Evolutionary conservation across 2,797 vertebrate genomes (phyloP).

Genomic region (Phrynocephalus guinanensis): DNA sequence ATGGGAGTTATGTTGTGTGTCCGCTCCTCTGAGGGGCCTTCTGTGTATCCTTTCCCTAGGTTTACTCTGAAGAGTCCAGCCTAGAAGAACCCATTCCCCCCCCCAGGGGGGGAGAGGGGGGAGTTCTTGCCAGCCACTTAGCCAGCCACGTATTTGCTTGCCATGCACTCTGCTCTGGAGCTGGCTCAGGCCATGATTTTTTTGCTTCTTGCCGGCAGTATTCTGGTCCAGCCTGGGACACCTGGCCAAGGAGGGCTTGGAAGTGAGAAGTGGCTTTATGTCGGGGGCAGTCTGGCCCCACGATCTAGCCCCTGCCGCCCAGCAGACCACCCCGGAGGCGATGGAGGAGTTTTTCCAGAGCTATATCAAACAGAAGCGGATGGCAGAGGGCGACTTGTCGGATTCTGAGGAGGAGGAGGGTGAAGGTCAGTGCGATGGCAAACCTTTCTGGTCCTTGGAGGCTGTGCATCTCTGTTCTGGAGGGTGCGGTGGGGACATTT

Average conservation of each 20-base stretch:
- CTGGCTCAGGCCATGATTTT: neutral
- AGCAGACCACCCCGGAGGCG: conserved; percentile 58
- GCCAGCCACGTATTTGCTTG: neutral
- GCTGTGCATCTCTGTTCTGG: too few relatives aligned
- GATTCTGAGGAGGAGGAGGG: conserved; percentile 75
- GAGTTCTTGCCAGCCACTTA: neutral
- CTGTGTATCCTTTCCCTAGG: too few relatives aligned
- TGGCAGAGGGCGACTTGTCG: conserved; percentile 84
- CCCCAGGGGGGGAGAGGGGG: too few relatives aligned
- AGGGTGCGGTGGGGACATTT: too few relatives aligned
- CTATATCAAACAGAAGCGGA: conserved; percentile 84
- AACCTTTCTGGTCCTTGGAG: too few relatives aligned
- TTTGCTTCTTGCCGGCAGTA: conserved; percentile 71
- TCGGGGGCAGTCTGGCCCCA: neutral
- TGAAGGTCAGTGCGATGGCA: conserved; percentile 55
- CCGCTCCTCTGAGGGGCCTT: too few relatives aligned
- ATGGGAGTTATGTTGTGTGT: too few relatives aligned
- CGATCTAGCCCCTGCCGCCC: conserved; percentile 27
- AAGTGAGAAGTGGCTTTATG: neutral
- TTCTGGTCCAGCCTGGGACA: conserved; percentile 83
- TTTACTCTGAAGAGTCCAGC: neutral
- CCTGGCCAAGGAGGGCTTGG: neutral
- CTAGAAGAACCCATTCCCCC: too few relatives aligned
- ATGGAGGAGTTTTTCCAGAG: conserved; percentile 85
- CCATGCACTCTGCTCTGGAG: neutral